Conservation (phyloP, 2,113 vertebrate species). For the Alaudala cheleensis region DNA sequence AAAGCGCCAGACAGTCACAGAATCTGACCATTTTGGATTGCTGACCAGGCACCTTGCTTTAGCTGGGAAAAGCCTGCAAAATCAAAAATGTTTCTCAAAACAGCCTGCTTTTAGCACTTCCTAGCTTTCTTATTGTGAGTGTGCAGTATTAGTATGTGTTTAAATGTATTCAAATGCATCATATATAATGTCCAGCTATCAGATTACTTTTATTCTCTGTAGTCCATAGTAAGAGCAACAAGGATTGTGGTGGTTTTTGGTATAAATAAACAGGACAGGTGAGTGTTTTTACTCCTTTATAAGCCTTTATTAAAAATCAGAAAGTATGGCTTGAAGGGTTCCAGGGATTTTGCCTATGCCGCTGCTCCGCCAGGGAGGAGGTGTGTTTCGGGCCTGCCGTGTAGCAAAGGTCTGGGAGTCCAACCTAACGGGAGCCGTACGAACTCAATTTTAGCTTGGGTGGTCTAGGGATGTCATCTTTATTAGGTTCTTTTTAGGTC, state of each 20-base stretch:
- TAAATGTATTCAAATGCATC: background rate
- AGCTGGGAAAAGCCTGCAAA: background rate
- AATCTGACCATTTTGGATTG: background rate
- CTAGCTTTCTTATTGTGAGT: background rate
- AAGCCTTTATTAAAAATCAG: no score
- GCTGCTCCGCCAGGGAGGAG: no score
- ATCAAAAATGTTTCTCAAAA: background rate
- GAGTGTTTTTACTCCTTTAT: no score
- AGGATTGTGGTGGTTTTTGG: background rate
- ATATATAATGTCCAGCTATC: background rate
- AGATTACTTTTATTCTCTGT: background rate
- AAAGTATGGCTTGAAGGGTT: no score
- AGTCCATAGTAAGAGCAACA: background rate
- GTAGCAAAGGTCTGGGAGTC: no score
- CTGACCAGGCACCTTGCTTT: background rate
- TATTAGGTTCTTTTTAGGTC: no score
- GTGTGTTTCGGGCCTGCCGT: no score
- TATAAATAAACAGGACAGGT: no score
- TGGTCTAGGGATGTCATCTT: no score
- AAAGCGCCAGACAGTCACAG: background rate
- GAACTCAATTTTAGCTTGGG: no score
- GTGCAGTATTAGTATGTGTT: background rate
- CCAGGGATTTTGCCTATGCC: no score
- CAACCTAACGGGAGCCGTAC: no score
- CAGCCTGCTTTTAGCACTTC: background rate